Conservation (phyloP, 2,797 vertebrate genomes). For the Cygnus olor region DNA sequence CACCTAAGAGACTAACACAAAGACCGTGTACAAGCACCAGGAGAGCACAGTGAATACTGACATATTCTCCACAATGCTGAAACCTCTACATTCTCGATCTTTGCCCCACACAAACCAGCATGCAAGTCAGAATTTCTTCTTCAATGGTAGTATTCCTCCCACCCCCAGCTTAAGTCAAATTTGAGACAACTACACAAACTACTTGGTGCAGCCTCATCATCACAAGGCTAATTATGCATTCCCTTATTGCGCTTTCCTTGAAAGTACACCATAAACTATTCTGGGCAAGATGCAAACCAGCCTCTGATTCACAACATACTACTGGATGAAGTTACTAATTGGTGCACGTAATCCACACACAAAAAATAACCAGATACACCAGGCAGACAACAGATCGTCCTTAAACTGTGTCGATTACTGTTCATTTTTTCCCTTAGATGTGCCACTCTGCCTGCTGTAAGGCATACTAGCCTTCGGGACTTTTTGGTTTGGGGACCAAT, state of each 20-base stretch:
- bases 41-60: not conserved
- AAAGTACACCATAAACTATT: not conserved
- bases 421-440: not conserved
- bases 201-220: not conserved
- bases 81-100: not conserved
- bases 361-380: not conserved
- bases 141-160: not conserved
- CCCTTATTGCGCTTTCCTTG: not conserved
- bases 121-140: not conserved
- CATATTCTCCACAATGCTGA: not conserved
- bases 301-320: not conserved
- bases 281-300: not conserved
- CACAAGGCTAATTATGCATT: not conserved
- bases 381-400: not conserved
- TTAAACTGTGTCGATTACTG: not conserved
- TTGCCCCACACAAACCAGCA: not conserved
- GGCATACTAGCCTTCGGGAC: fast-evolving
- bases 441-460: not conserved
- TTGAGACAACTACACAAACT: not conserved
- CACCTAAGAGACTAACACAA: not conserved
- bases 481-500: not conserved
- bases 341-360: not conserved
- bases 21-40: not conserved
- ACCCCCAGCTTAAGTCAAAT: not conserved
- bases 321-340: not conserved